A percentile compares a stretch with the other conserved stretches of the same genome.
Evolutionary conservation across 2,113 vertebrate genomes (phyloP).

Genomic region (Cyanoliseus patagonus): DNA sequence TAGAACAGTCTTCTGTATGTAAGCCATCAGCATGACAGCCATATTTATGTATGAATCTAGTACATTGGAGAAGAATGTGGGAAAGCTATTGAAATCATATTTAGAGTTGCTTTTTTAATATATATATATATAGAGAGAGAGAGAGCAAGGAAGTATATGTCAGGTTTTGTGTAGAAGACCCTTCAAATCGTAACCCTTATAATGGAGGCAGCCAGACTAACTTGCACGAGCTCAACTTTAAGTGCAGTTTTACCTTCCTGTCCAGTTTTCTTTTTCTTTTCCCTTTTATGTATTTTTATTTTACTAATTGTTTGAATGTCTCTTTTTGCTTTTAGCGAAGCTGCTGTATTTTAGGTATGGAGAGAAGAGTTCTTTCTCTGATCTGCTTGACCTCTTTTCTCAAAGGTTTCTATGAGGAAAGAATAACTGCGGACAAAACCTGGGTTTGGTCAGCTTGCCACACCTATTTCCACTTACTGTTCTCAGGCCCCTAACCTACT

Average conservation of each 20-base stretch:
- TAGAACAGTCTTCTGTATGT: not conserved
- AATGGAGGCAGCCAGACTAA: not conserved
- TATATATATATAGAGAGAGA: not conserved
- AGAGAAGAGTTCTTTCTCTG: not conserved
- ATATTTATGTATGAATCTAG: not conserved
- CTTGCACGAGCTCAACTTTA: not conserved
- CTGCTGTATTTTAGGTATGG: not conserved
- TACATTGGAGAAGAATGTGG: not conserved
- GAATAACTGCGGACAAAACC: not conserved
- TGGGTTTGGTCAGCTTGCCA: not conserved
- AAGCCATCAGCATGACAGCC: not conserved
- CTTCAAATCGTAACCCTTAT: not conserved
- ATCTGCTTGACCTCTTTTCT: not conserved
- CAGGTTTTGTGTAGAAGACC: not conserved
- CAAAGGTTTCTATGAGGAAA: not conserved
- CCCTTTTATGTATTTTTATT: not conserved
- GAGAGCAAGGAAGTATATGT: not conserved
- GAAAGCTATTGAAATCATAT: not conserved
- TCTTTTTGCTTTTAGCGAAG: not conserved
- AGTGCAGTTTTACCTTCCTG: not conserved
- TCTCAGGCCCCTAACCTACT: not conserved
- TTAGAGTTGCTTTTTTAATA: not conserved
- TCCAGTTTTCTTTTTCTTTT: not conserved
- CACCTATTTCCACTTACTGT: not conserved
- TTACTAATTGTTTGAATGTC: not conserved